These are phyloP conservation scores for Chloroceryle aenea DNA, from an alignment of 2,113 vertebrate species.

Conservation along the genomic window DNA sequence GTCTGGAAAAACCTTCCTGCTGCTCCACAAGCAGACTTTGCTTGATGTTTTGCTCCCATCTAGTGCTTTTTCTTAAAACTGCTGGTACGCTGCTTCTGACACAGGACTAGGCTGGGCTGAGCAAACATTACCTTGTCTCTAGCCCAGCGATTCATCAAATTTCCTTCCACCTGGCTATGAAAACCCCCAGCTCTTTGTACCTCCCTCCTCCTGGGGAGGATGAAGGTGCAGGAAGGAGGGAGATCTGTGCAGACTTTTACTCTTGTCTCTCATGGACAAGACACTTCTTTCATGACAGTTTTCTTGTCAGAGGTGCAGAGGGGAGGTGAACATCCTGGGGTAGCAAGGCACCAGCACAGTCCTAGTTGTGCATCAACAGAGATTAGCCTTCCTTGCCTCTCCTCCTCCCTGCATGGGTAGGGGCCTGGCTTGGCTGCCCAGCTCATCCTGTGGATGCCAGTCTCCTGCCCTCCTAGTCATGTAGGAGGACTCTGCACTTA, in stretches of 20 bases:
- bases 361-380: background rate
- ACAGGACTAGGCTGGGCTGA: background rate
- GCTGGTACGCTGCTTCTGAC: background rate
- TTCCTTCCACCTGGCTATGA: background rate
- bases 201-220: background rate
- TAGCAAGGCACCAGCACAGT: rapidly evolving
- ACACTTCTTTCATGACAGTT: background rate
- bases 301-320: background rate
- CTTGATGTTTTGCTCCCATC: conserved; percentile 64
- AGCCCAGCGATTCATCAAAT: background rate
- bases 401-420: rapidly evolving
- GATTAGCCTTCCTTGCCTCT: background rate
- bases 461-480: background rate
- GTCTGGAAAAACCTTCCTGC: background rate
- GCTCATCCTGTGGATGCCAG: rapidly evolving
- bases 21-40: background rate
- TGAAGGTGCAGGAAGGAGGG: background rate
- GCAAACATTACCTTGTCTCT: background rate
- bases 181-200: background rate
- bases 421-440: background rate
- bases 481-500: background rate
- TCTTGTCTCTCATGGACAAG: background rate
- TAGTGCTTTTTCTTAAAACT: conserved; percentile 63
- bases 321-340: too few relatives aligned
- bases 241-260: background rate